Percentiles rank a stretch among this genome's conserved stretches.
These are phyloP conservation scores for Cyclophora punctaria DNA, from an alignment of 2,888 invertebrate species.

Conservation along the genomic window DNA sequence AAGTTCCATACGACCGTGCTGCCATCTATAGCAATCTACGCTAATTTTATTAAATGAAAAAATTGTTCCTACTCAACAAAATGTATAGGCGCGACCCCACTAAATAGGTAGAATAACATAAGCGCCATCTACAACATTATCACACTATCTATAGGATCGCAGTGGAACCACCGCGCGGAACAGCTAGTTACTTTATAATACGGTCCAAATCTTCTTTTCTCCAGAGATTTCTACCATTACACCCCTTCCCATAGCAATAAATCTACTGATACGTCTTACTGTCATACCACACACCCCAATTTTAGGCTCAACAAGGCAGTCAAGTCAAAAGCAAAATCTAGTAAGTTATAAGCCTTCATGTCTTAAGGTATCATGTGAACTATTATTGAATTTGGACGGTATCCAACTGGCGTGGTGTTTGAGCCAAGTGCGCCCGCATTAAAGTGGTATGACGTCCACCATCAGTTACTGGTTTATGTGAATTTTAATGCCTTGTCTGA, in stretches of 20 bases:
- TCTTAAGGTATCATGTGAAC: slow-evolving; percentile 45
- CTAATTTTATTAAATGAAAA: too few relatives aligned
- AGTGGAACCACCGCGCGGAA: background rate
- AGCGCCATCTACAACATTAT: too few relatives aligned
- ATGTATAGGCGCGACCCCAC: too few relatives aligned
- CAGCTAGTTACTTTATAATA: background rate
- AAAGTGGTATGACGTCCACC: slow-evolving; percentile 39
- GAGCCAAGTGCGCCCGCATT: slow-evolving; percentile 56
- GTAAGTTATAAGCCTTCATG: slow-evolving; percentile 36
- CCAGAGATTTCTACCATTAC: background rate
- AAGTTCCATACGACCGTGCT: too few relatives aligned
- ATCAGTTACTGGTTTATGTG: slow-evolving; percentile 29
- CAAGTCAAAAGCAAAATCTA: slow-evolving; percentile 8
- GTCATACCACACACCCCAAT: background rate
- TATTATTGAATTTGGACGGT: slow-evolving; percentile 58
- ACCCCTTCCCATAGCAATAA: slow-evolving; percentile 1
- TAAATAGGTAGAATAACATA: too few relatives aligned
- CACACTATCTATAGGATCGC: too few relatives aligned
- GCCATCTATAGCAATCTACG: too few relatives aligned
- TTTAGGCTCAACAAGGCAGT: background rate
- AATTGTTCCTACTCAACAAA: too few relatives aligned
- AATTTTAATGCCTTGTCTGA: slow-evolving; percentile 1
- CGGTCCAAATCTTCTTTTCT: slow-evolving; percentile 17
- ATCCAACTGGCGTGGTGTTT: slow-evolving; percentile 48
- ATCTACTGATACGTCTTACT: slow-evolving; percentile 1